A percentile compares a stretch with the other conserved stretches of the same genome.
phyloP scores from a whole-genome alignment of 2,888 invertebrate species.

The Alloscopus bannaensis region DNA sequence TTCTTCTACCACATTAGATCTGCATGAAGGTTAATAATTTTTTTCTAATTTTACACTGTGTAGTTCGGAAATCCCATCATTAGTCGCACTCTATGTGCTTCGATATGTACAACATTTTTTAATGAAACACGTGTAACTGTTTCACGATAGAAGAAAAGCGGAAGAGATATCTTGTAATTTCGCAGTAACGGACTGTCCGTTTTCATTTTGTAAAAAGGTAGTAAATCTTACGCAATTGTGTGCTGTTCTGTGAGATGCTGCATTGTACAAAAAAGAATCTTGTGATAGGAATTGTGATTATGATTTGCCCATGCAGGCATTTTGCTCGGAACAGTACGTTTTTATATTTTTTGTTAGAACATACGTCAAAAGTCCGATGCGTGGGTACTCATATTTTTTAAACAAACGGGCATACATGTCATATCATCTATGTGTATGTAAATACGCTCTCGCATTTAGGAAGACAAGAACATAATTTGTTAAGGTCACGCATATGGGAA shows the following conservation, averaged over 20 bases:
- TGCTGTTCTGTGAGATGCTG: no score
- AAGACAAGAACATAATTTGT: not conserved
- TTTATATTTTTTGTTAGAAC: not conserved
- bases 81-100: not conserved
- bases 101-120: not conserved
- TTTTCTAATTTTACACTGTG: no score
- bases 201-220: no score
- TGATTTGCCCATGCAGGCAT: no score
- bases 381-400: no score
- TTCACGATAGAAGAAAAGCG: slow-evolving; percentile 25
- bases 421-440: not conserved
- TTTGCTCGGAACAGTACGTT: no score
- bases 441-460: not conserved
- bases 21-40: not conserved
- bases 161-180: slow-evolving; percentile 39
- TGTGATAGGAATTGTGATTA: not conserved
- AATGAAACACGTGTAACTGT: not conserved
- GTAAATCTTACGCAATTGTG: no score
- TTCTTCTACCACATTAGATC: not conserved
- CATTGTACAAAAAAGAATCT: not conserved
- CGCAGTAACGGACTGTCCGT: slow-evolving; percentile 16
- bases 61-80: not conserved
- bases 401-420: not conserved
- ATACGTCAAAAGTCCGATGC: no score
- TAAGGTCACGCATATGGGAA: not conserved